Percentiles rank a stretch among this genome's conserved stretches.
phyloP scores from a whole-genome alignment of 2,888 invertebrate genomes.

The Rhabditophanes sp. region DNA sequence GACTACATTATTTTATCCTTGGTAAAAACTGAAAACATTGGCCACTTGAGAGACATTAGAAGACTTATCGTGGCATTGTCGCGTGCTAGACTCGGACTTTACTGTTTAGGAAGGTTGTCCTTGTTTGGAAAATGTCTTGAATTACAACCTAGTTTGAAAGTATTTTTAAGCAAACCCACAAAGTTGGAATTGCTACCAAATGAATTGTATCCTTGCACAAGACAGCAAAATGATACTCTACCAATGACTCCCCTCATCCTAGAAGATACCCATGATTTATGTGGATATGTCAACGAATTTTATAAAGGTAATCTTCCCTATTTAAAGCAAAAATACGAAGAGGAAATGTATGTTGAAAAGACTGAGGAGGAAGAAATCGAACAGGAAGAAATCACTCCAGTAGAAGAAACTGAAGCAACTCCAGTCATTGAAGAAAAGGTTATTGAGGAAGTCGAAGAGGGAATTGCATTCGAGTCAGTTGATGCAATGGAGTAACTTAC shows the following conservation, averaged over 20 bases:
- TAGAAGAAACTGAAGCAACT: no score
- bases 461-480: conserved; percentile 36
- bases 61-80: conserved; percentile 95
- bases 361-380: conserved; percentile 7
- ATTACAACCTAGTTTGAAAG: conserved; percentile 76
- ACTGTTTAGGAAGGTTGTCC: conserved; percentile 77
- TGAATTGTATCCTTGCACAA: conserved; percentile 7
- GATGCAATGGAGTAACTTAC: conserved; percentile 26
- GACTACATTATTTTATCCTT: conserved; percentile 89
- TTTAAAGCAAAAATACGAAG: conserved; percentile 21
- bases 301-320: conserved; percentile 55
- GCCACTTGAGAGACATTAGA: conserved; percentile 79
- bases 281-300: conserved; percentile 78
- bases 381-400: no score
- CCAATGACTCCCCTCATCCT: conserved; percentile 52
- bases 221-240: conserved; percentile 22
- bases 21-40: conserved; percentile 87
- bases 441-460: conserved; percentile 12
- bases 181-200: conserved; percentile 9
- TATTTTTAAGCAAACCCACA: conserved; percentile 5
- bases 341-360: conserved; percentile 13
- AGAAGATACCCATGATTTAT: conserved; percentile 81
- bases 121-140: conserved; percentile 93
- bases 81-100: conserved; percentile 82
- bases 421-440: conserved; percentile 8